Base-by-base conservation (phyloP, 2,888 invertebrate species). In the Drepana falcataria region DNA sequence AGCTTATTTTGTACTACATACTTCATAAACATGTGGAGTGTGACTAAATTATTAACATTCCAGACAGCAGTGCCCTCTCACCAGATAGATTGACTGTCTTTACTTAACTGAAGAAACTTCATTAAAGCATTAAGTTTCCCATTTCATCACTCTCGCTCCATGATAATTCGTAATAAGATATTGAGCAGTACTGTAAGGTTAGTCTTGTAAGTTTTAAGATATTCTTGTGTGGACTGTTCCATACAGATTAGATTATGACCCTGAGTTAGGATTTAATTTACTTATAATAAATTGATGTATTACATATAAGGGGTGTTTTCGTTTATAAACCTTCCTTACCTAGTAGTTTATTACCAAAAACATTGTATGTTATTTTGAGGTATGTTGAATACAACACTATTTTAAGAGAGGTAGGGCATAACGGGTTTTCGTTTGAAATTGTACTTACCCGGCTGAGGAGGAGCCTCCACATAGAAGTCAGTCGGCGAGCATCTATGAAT, bases 231-330 rank as follows among this genome's bases (percentile, higher is more conserved):
- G 80, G 76, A 71, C 55, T 68, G 63, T 63, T 75, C 76, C 78
- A 75, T 79, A 78, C 65, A 49, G 57, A 65, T 60, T 77, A 73
- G 72, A 71, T 70, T 75, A 73, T 76, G 74, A 78, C 70, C 63
- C 64, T 72, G 67, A 74, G 64, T 68, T 79, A 81, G 75, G 65
- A 67, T 68, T 65, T 75, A 78, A 77, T 77, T 72, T 70, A 75
- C 64, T 66, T 65, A 40, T 40, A 74, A 77, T 76, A 81, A 78
- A 82, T 79, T 75, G 68, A 79, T 77, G 75, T 76, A 76, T 67
- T 66, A 66, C 65, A 60, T 52, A 41, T 47, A 52, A 57, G 1
- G 49, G 21, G 58, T 64, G 59, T 58, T 64, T 68, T 63, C 52
- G 35, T 35, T 57, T 52, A 51, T 53, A 41, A 49, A 21, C 35